These are phyloP conservation scores for Papilio protenor DNA, from an alignment of 2,888 invertebrate species.

Conservation along the genomic window DNA sequence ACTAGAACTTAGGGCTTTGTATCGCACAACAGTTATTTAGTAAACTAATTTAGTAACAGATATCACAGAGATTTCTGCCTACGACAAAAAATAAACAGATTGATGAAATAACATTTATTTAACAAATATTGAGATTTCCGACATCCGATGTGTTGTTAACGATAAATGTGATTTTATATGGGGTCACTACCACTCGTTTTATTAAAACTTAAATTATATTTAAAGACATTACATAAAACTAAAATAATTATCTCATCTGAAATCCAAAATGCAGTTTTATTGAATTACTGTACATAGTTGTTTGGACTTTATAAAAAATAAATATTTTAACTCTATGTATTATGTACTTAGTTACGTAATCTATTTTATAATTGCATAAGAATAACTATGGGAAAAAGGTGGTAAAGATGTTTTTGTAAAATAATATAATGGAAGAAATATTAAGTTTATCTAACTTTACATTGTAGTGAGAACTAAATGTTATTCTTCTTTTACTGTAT, in stretches of 20 bases:
- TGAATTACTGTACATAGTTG: not conserved
- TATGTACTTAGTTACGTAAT: not conserved
- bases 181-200: not conserved
- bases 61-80: too few species aligned
- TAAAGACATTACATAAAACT: not conserved
- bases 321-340: not conserved
- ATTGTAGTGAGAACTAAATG: slow-evolving; percentile 8
- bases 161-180: not conserved
- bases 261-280: not conserved
- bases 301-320: not conserved
- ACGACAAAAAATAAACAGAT: not conserved
- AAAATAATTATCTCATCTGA: not conserved
- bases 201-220: not conserved
- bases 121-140: too few species aligned
- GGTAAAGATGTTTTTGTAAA: not conserved
- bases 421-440: not conserved
- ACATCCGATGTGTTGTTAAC: not conserved
- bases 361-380: not conserved
- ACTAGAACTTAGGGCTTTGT: too few species aligned
- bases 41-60: too few species aligned
- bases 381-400: slow-evolving; percentile 6
- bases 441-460: slow-evolving; percentile 1
- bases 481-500: not conserved
- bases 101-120: not conserved
- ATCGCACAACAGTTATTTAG: too few species aligned